phyloP scores from a whole-genome alignment of 2,888 invertebrate genomes.

The Hirtodrosophila duncani region DNA sequence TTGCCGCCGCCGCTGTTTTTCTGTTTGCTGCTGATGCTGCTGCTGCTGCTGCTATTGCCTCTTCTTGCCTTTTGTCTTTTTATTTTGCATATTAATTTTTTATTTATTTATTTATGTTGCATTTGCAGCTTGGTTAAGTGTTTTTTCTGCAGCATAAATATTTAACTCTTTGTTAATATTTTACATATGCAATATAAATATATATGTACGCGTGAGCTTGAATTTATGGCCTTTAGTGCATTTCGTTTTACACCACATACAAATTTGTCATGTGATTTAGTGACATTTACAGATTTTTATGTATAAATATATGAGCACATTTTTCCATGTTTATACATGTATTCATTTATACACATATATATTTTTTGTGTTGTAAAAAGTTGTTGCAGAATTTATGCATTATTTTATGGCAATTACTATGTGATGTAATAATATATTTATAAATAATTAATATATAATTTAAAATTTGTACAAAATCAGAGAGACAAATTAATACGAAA shows the following conservation, averaged over 20 bases:
- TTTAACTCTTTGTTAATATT: slow-evolving; percentile 6
- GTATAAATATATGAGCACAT: slow-evolving; percentile 22
- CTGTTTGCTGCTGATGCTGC: background rate
- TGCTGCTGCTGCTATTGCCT: background rate
- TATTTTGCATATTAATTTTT: slow-evolving; percentile 34
- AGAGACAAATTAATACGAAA: no score
- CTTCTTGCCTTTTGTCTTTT: slow-evolving; percentile 8
- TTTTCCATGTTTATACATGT: background rate
- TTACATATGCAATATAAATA: slow-evolving; percentile 1
- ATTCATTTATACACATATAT: no score
- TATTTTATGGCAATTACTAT: no score
- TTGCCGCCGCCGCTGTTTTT: slow-evolving; percentile 39
- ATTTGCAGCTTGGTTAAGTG: slow-evolving; percentile 1
- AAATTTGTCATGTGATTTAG: slow-evolving; percentile 62
- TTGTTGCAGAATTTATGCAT: no score
- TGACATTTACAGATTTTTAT: slow-evolving; percentile 35
- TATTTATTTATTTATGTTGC: slow-evolving; percentile 16
- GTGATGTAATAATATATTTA: no score
- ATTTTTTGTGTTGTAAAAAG: no score
- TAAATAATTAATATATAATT: no score
- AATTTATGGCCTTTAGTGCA: slow-evolving; percentile 46
- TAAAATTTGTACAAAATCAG: no score
- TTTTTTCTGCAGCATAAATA: slow-evolving; percentile 35
- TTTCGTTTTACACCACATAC: slow-evolving; percentile 6
- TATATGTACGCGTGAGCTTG: slow-evolving; percentile 9